Evolutionary conservation across 2,888 invertebrate species (phyloP), one percentile per base, ranked within the genome.

Genomic region (Ophion costatus): DNA sequence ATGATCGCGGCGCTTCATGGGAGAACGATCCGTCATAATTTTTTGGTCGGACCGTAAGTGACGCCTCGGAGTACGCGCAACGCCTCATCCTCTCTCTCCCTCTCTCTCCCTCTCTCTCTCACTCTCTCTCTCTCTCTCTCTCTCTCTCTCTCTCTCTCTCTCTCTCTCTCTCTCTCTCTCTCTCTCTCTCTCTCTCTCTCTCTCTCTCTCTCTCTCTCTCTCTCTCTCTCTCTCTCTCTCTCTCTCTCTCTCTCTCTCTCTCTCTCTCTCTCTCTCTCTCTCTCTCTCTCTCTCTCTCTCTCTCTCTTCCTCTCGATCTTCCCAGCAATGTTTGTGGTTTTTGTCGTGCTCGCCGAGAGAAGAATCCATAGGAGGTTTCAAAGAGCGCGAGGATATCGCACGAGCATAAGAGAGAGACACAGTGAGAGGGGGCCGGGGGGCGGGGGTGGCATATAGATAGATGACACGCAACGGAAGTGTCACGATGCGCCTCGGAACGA

Each of bases 241-340:
- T 70, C 66, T 73, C 76, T 45, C n/a, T 51, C 61, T 69, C 69
- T 33, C 63, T 17, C 33, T 33, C 59, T 59, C 57, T 80, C 73
- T 61, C 51, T 63, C 66, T 79, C 74, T 22, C 83, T 67, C 45
- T 7, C 20, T 70, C 66, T 73, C 76, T 45, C 24, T 57, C 69
- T 33, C 63, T 17, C 22, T 22, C 59, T 59, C 57, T 77, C 71
- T 61, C 51, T 63, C 66, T 73, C 74, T 22, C 83, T 61, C 45
- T 7, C 17, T 70, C 66, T 73, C 76, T 45, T 11, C 42, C 61
- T 69, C 84, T 80, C 82, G 77, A 82, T 82, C 85, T 84, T 77
- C 82, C 79, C 86, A 87, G 79, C 84, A 86, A 87, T 88, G 87
- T 88, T 89, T 89, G 85, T 85, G 88, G 86, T 89, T 89, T 89